Conservation (phyloP, 1,140 invertebrate species). For the Drosophila ficusphila region DNA sequence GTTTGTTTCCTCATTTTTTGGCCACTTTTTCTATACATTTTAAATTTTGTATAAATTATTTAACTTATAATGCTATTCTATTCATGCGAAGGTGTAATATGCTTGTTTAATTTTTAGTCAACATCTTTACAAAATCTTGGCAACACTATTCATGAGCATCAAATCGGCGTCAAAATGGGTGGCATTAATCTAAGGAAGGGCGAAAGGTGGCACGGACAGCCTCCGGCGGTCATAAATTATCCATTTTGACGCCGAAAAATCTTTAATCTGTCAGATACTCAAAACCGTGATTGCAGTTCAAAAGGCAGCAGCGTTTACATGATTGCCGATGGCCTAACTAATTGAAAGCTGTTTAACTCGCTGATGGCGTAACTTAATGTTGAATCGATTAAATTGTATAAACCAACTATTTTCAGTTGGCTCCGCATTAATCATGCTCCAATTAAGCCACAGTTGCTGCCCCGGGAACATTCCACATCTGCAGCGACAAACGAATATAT, state of each 20-base stretch:
- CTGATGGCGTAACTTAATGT: constrained; percentile 49
- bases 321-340: constrained; percentile 67
- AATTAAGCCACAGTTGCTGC: constrained; percentile 44
- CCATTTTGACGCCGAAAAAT: constrained; percentile 65
- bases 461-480: constrained; percentile 12
- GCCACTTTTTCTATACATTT: no score
- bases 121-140: background rate
- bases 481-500: constrained; percentile 16
- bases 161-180: constrained; percentile 2
- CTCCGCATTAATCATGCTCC: constrained; percentile 59
- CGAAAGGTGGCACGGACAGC: background rate
- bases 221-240: constrained; percentile 63
- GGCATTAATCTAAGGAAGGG: constrained; percentile 4
- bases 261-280: constrained; percentile 54
- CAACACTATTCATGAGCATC: background rate
- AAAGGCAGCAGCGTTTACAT: constrained; percentile 65
- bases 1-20: no score
- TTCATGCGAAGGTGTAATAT: no score
- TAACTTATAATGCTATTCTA: no score
- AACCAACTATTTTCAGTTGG: constrained; percentile 36
- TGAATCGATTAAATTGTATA: constrained; percentile 59
- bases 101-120: no score
- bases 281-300: constrained; percentile 70
- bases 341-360: constrained; percentile 57
- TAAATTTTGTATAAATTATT: no score